Conservation (phyloP, 2,113 vertebrate genomes). For the Pelmatolapia mariae region DNA sequence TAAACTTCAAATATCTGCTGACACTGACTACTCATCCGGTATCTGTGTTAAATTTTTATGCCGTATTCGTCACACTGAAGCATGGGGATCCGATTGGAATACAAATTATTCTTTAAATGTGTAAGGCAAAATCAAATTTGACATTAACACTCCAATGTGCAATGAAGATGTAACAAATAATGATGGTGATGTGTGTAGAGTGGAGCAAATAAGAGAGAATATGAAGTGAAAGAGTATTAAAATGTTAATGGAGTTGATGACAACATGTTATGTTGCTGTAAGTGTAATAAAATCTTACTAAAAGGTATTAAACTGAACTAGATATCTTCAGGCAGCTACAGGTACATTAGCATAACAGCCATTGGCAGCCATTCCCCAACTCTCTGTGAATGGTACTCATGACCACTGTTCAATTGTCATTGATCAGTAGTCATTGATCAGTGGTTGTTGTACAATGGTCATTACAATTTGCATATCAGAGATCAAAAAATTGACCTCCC, state of each 20-base stretch:
- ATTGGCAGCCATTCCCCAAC: not conserved
- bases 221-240: not conserved
- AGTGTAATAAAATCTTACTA: not conserved
- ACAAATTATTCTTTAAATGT: not conserved
- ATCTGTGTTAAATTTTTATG: not conserved
- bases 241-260: not conserved
- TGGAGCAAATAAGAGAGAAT: not conserved
- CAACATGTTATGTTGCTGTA: not conserved
- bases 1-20: not conserved
- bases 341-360: not conserved
- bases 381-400: not conserved
- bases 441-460: not conserved
- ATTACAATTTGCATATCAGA: not conserved
- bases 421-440: not conserved
- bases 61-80: not conserved
- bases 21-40: not conserved
- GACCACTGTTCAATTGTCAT: not conserved
- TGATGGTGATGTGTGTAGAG: not conserved
- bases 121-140: not conserved
- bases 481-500: not conserved
- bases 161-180: not conserved
- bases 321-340: not conserved
- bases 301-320: not conserved
- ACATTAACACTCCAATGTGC: not conserved
- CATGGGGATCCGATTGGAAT: accelerated